Evolutionary conservation across 2,113 vertebrate species (phyloP), one percentile per base, ranked within the genome.

Genomic region (Ictalurus punctatus): DNA sequence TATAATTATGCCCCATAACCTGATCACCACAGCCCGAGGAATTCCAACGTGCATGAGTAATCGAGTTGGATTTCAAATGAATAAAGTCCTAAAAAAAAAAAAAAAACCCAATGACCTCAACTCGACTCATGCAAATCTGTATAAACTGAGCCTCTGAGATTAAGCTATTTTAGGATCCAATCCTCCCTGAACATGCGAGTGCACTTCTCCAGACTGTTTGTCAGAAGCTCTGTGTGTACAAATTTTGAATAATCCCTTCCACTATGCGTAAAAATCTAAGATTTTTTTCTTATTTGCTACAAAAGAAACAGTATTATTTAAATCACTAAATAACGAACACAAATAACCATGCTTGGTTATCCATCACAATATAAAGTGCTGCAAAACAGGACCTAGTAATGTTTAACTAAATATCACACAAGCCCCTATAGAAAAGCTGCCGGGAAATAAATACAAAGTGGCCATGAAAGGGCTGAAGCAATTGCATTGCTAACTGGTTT

Each of bases 401-500:
- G 56, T 52, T 56, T 44, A 54, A 48, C 52, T 74, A 59, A 74
- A 40, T 34, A 48, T 58, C 25, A 44, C 54, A 34, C n/a, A 69
- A 56, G 37, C 21, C 54, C 25, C 4, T 56, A 30, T 30, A 84
- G 25, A 73, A 67, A 87, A n/a, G 73, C 40, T 14, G 73, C 12
- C 56, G 59, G 74, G 56, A 34, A 61, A 52, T 67, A 67, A 58
- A 52, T 17, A 52, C 65, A 40, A 40, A 37, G 52, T 59, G 65
- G 54, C 52, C 34, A 13, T 59, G 54, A 84, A 54, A 67, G 23
- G 17, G 58, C 83, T 30, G 34, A 59, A 73, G 81, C 54, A 67
- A 74, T 84, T 40, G 87, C 74, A 67, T 52, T 40, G 40, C 54
- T 88, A 88, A 88, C 65, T 63, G 79, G 48, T 59, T 84, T 34